phyloP scores from a whole-genome alignment of 2,113 vertebrate genomes.

The Gopherus evgoodei region DNA sequence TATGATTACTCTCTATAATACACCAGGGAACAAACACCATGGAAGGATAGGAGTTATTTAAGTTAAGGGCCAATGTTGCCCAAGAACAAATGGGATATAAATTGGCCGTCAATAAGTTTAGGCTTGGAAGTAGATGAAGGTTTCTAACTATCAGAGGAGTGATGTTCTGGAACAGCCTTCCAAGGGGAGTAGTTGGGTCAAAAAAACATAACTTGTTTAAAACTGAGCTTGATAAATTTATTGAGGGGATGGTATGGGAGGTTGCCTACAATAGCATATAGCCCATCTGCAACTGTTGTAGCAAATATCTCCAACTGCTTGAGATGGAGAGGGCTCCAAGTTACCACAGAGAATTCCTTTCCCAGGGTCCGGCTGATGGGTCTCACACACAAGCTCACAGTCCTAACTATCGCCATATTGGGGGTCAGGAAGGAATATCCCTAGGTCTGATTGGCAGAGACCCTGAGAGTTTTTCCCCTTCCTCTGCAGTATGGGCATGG shows the following conservation, averaged over 20 bases:
- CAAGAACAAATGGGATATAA: background rate
- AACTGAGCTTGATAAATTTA: background rate
- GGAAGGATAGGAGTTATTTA: background rate
- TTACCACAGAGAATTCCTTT: background rate
- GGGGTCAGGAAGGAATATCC: background rate
- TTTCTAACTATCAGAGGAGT: background rate
- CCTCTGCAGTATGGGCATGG: background rate
- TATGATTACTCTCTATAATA: background rate
- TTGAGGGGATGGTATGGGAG: background rate
- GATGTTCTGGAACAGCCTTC: background rate
- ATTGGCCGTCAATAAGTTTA: background rate
- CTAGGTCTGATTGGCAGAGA: background rate
- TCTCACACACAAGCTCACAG: background rate
- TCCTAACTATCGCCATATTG: background rate
- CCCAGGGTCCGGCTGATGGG: background rate
- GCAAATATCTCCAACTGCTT: background rate
- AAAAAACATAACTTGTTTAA: background rate
- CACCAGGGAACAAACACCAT: background rate
- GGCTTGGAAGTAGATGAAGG: background rate
- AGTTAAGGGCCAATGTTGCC: background rate
- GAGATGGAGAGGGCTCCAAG: background rate
- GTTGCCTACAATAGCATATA: background rate
- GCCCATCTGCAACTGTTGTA: background rate
- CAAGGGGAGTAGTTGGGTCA: background rate
- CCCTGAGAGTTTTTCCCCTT: background rate